Evolutionary conservation across 2,797 vertebrate species (phyloP).

Genomic region (Mormyrops boulengeri): DNA sequence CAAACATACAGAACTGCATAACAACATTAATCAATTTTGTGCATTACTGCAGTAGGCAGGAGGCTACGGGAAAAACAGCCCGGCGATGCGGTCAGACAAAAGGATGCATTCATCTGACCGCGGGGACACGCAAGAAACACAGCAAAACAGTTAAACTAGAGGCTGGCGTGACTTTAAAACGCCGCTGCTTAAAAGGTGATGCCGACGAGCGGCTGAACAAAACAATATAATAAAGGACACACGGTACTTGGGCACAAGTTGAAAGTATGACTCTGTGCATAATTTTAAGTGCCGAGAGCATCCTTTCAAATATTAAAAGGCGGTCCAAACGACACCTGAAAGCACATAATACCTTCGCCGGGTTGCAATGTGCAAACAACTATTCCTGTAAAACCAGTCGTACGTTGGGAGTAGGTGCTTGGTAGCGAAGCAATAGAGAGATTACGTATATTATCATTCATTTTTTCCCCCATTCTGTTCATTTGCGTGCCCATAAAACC

Average conservation of each 20-base stretch:
- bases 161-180: not conserved
- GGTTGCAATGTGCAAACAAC: not conserved
- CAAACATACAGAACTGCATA: conserved; percentile 7
- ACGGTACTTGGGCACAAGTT: not conserved
- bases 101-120: not conserved
- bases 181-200: not conserved
- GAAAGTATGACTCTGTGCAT: not conserved
- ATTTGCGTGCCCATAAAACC: not conserved
- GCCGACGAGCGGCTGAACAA: not conserved
- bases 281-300: not conserved
- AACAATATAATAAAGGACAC: not conserved
- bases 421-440: not conserved
- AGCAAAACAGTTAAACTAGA: not conserved
- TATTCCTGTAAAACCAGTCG: not conserved
- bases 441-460: not conserved
- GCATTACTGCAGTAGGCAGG: not conserved
- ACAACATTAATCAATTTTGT: conserved; percentile 2
- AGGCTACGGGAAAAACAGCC: not conserved
- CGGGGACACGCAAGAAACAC: not conserved
- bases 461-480: not conserved
- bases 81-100: conserved; percentile 3
- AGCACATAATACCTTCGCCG: not conserved
- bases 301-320: not conserved
- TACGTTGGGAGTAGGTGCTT: not conserved
- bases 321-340: not conserved